phyloP scores from a whole-genome alignment of 2,888 invertebrate species.

The Trypoxylon attenuatum region DNA sequence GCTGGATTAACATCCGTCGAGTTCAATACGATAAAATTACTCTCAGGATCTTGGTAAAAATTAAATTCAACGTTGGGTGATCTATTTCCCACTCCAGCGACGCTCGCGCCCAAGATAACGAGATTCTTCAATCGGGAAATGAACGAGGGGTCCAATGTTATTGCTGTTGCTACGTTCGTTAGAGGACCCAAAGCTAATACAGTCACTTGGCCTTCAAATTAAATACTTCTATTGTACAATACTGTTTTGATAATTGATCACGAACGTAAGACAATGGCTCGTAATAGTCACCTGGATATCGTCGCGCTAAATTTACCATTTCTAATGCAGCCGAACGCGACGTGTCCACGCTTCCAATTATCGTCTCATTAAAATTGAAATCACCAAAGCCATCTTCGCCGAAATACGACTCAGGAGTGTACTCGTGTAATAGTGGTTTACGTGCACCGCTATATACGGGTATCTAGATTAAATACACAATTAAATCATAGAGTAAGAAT shows the following conservation, averaged over 20 bases:
- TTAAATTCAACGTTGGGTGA: conserved; percentile 77
- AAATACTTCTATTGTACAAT: no score
- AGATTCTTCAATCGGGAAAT: conserved; percentile 62
- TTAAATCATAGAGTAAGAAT: neutral
- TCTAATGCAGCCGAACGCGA: conserved; percentile 73
- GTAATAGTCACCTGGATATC: conserved; percentile 60
- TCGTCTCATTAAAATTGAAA: conserved; percentile 68
- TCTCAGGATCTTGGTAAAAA: conserved; percentile 78
- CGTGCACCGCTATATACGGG: conserved; percentile 75
- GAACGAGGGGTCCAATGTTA: conserved; percentile 71
- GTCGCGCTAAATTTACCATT: conserved; percentile 70
- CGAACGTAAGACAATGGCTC: neutral
- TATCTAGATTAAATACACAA: conserved; percentile 68
- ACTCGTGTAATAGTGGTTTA: conserved; percentile 64
- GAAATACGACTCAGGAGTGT: conserved; percentile 57
- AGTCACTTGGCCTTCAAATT: conserved; percentile 67
- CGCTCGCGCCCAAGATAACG: conserved; percentile 69
- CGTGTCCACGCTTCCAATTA: conserved; percentile 62
- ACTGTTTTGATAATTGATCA: no score
- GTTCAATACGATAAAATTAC: conserved; percentile 77
- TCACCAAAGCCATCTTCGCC: conserved; percentile 77
- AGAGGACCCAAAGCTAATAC: conserved; percentile 75
- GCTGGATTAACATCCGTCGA: conserved; percentile 65
- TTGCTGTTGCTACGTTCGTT: conserved; percentile 77
- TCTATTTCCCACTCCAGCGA: conserved; percentile 67